Percentiles rank a stretch among this genome's conserved stretches.
Conservation (phyloP, 1,140 invertebrate genomes). For the Helicoverpa zea region DNA sequence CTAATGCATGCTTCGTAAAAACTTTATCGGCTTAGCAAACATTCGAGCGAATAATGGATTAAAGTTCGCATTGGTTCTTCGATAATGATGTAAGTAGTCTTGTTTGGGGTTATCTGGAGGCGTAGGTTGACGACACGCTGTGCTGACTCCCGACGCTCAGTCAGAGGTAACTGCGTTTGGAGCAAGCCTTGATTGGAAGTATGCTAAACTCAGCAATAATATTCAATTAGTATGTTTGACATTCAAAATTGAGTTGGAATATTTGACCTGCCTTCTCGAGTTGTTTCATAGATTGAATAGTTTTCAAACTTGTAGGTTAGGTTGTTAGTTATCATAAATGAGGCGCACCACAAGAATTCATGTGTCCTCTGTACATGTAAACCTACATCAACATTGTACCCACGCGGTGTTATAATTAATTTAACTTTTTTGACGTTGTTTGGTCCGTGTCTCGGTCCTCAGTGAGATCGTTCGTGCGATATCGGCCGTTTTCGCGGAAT, state of each 20-base stretch:
- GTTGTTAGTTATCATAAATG: background rate
- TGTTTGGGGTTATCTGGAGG: background rate
- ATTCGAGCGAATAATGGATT: background rate
- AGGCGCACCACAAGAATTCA: background rate
- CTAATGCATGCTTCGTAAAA: constrained; percentile 18
- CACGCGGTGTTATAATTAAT: constrained; percentile 39
- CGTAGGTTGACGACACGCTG: constrained; percentile 38
- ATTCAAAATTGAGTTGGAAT: background rate
- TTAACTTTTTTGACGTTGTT: constrained; percentile 19
- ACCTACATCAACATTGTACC: background rate
- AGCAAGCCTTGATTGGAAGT: background rate
- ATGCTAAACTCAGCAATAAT: background rate
- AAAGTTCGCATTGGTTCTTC: background rate
- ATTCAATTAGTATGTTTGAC: background rate
- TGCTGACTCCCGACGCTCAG: background rate
- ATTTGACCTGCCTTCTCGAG: background rate
- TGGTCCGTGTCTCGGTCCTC: constrained; percentile 14
- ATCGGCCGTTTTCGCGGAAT: constrained; percentile 48
- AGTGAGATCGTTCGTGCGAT: constrained; percentile 43
- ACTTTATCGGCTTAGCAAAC: background rate
- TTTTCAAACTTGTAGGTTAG: background rate
- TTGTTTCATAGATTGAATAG: background rate
- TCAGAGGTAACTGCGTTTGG: background rate
- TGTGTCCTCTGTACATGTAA: background rate
- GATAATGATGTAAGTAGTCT: constrained; percentile 8